A percentile compares a stretch with the other conserved stretches of the same genome.
phyloP scores from a whole-genome alignment of 1,140 invertebrate genomes.

The Scaptomyza graminum region DNA sequence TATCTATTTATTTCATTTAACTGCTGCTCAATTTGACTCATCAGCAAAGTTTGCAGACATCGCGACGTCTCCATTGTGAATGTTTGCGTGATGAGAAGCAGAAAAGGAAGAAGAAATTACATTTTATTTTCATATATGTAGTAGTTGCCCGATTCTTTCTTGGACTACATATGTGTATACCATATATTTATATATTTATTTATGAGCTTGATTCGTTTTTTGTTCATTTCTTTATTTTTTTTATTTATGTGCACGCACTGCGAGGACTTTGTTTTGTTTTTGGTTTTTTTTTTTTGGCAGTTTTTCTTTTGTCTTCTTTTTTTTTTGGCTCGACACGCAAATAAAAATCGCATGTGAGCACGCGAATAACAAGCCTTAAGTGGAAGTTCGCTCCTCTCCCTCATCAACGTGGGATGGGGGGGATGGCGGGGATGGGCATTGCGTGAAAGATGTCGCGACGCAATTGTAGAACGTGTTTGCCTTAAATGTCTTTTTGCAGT shows the following conservation, averaged over 20 bases:
- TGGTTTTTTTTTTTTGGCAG: constrained; percentile 44
- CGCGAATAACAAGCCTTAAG: constrained; percentile 64
- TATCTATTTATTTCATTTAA: constrained; percentile 51
- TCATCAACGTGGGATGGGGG: background rate
- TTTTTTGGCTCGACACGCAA: constrained; percentile 64
- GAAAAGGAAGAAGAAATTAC: background rate
- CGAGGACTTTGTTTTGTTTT: constrained; percentile 49
- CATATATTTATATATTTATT: constrained; percentile 16
- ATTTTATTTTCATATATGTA: constrained; percentile 20
- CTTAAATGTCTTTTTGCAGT: constrained; percentile 77
- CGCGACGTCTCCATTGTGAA: constrained; percentile 34
- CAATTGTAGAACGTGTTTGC: constrained; percentile 69
- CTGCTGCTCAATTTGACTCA: constrained; percentile 72
- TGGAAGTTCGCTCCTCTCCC: constrained; percentile 16
- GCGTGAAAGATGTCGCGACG: constrained; percentile 64
- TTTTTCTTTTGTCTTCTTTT: constrained; percentile 54
- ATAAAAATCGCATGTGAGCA: constrained; percentile 75
- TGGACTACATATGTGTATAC: constrained; percentile 5
- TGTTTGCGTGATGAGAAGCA: constrained; percentile 52
- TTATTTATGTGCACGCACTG: constrained; percentile 52
- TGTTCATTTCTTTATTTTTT: constrained; percentile 2
- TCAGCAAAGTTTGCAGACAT: constrained; percentile 59
- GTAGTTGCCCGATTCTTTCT: constrained; percentile 34
- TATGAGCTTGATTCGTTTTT: constrained; percentile 10
- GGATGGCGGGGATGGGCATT: constrained; percentile 20